phyloP scores from a whole-genome alignment of 2,797 vertebrate species.

The Cirrhinus molitorella region DNA sequence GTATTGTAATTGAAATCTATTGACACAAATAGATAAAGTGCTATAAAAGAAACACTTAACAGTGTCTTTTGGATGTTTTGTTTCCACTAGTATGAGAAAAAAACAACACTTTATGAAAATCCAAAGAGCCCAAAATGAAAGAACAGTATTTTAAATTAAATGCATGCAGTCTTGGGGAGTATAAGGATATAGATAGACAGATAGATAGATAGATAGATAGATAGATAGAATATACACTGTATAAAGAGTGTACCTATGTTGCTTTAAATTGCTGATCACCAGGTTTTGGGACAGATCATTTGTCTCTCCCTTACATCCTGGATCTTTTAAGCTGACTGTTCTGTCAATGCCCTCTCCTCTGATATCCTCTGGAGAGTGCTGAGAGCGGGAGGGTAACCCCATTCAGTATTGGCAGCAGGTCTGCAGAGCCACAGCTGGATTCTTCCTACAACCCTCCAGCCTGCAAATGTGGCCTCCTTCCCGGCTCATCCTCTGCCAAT shows the following conservation, averaged over 20 bases:
- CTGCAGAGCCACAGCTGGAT: constrained; percentile 47
- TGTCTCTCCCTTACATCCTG: constrained; percentile 14
- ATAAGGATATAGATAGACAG: too few relatives aligned
- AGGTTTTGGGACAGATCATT: not conserved
- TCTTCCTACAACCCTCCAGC: constrained; percentile 26
- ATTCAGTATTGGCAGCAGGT: constrained; percentile 46
- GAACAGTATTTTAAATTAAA: too few relatives aligned
- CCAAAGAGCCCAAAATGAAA: too few relatives aligned
- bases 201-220: too few relatives aligned
- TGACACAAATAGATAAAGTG: too few relatives aligned
- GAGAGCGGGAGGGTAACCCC: constrained; percentile 37
- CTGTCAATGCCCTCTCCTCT: constrained; percentile 28
- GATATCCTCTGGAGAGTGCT: constrained; percentile 31
- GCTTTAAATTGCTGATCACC: not conserved
- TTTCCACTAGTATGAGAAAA: too few relatives aligned
- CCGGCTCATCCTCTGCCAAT: constrained; percentile 40
- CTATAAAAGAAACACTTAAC: too few relatives aligned
- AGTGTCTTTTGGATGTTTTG: too few relatives aligned
- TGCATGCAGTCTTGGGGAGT: too few relatives aligned
- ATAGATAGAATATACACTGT: too few relatives aligned
- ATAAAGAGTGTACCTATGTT: not conserved
- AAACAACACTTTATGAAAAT: too few relatives aligned
- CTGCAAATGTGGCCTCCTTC: constrained; percentile 35
- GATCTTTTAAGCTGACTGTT: constrained; percentile 32
- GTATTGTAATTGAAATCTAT: too few relatives aligned